Percentiles rank a stretch among this genome's conserved stretches.
Conservation (phyloP, 2,888 invertebrate species). For the Hirtodrosophila alboralis region DNA sequence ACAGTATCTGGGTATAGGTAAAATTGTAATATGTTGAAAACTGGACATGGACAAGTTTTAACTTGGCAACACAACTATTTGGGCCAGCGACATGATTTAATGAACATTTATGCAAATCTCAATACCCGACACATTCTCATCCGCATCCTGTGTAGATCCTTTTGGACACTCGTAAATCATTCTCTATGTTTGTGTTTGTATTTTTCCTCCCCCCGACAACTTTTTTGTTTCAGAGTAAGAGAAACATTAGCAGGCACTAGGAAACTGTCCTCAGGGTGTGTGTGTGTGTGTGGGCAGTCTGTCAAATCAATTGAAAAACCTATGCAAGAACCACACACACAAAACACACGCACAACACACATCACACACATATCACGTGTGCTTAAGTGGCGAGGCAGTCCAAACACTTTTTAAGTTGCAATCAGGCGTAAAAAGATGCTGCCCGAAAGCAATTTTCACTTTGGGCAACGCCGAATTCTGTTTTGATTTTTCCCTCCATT, state of each 20-base stretch:
- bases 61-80: conserved; percentile 36
- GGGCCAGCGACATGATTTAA: conserved; percentile 68
- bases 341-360: conserved; percentile 13
- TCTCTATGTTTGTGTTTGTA: conserved; percentile 41
- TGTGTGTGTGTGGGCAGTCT: conserved; percentile 38
- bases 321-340: conserved; percentile 23
- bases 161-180: conserved; percentile 65
- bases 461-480: conserved; percentile 19
- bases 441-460: conserved; percentile 72
- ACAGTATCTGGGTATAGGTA: conserved; percentile 15
- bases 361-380: conserved; percentile 21
- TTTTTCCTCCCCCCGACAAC: conserved; percentile 39
- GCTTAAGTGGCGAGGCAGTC: conserved; percentile 32
- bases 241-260: conserved; percentile 7
- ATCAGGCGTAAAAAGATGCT: conserved; percentile 77
- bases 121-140: conserved; percentile 22
- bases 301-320: conserved; percentile 40
- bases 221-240: conserved; percentile 44
- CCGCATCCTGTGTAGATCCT: conserved; percentile 27
- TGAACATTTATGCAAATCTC: conserved; percentile 71
- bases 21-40: conserved; percentile 28
- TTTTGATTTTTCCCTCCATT: conserved; percentile 31
- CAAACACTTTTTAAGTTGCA: conserved; percentile 62
- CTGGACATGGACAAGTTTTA: conserved; percentile 51
- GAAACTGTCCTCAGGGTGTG: background rate